Evolutionary conservation across 2,888 invertebrate genomes (phyloP).

Genomic region (Eudasyphora cyanicolor): DNA sequence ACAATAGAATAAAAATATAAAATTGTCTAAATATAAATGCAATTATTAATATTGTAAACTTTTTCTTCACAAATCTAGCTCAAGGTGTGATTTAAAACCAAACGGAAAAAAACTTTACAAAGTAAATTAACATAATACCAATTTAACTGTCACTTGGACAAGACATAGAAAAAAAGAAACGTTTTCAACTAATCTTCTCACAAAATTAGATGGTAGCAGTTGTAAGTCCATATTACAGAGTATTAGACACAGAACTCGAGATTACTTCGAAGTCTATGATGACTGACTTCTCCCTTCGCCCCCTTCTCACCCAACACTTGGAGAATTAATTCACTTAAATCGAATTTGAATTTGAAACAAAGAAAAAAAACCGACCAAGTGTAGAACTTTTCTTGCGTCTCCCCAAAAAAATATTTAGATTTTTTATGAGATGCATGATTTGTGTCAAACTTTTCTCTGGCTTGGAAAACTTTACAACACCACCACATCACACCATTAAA

Average conservation of each 20-base stretch:
- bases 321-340: conserved; percentile 53
- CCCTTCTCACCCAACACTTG: too few species aligned
- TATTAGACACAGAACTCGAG: conserved; percentile 16
- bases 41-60: background rate
- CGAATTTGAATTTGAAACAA: conserved; percentile 68
- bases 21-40: too few species aligned
- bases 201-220: conserved; percentile 49
- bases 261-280: too few species aligned
- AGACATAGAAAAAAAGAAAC: too few species aligned
- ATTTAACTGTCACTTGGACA: conserved; percentile 56
- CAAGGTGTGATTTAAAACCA: background rate
- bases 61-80: background rate
- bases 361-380: conserved; percentile 75
- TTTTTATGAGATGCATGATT: conserved; percentile 68
- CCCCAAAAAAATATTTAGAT: conserved; percentile 64
- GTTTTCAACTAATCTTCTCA: background rate
- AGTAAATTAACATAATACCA: conserved; percentile 56
- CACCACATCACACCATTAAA: too few species aligned
- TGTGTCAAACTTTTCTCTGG: conserved; percentile 66
- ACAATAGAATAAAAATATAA: too few species aligned
- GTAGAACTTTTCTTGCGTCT: conserved; percentile 67
- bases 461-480: conserved; percentile 55
- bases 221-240: conserved; percentile 36
- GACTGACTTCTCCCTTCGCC: background rate
- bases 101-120: conserved; percentile 3